These are phyloP conservation scores for Epirrhoe alternata DNA, from an alignment of 2,888 invertebrate genomes.

Conservation along the genomic window DNA sequence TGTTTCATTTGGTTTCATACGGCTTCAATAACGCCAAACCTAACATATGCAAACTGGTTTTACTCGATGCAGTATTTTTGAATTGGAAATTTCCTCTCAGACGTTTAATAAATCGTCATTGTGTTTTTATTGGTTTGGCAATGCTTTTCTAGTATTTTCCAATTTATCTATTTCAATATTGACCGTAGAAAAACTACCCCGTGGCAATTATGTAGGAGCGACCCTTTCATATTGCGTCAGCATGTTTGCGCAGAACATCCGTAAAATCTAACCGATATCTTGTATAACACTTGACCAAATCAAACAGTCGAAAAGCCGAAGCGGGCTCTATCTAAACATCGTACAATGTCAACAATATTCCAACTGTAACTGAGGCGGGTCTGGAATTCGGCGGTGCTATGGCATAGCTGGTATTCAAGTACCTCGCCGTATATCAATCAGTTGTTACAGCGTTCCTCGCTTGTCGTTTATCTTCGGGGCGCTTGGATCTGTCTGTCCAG, in stretches of 20 bases:
- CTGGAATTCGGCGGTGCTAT: conserved; percentile 74
- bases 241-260: conserved; percentile 33
- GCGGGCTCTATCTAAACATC: conserved; percentile 74
- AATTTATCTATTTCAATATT: conserved; percentile 27
- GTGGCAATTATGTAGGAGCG: conserved; percentile 18
- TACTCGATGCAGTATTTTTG: neutral
- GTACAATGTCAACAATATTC: conserved; percentile 79
- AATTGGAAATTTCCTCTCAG: neutral
- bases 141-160: conserved; percentile 14
- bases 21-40: conserved; percentile 27
- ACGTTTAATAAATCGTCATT: neutral
- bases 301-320: conserved; percentile 62
- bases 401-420: conserved; percentile 66
- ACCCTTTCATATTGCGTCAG: conserved; percentile 33
- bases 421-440: conserved; percentile 83
- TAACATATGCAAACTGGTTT: conserved; percentile 7
- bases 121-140: conserved; percentile 8
- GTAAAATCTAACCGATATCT: conserved; percentile 38
- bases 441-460: conserved; percentile 80
- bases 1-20: conserved; percentile 36
- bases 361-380: conserved; percentile 79
- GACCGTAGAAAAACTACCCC: conserved; percentile 16
- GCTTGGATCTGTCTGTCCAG: conserved; percentile 81
- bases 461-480: conserved; percentile 83
- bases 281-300: conserved; percentile 57